phyloP scores from a whole-genome alignment of 2,888 invertebrate genomes.

The Pherbina coryleti region DNA sequence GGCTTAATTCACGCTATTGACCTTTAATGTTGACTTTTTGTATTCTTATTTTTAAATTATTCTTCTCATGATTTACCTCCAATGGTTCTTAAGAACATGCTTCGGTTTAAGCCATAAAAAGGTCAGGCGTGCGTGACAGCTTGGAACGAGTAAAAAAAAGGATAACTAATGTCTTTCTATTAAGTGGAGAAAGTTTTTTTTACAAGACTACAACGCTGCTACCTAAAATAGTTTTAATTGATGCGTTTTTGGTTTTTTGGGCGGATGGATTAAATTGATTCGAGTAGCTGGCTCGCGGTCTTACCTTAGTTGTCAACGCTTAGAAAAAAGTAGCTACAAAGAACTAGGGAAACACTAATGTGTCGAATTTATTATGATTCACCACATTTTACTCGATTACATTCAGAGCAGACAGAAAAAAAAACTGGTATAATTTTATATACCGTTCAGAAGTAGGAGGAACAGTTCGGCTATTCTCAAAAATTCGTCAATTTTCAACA shows the following conservation, averaged over 20 bases:
- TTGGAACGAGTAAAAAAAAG: neutral
- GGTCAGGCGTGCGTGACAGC: no score
- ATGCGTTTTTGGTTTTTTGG: neutral
- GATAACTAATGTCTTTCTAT: constrained; percentile 24
- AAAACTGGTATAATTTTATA: no score
- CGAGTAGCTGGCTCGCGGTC: neutral
- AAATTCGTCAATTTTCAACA: no score
- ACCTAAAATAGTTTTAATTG: neutral
- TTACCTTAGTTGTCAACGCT: constrained; percentile 7
- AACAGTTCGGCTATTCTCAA: no score
- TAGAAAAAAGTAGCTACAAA: neutral
- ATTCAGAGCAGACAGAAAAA: no score
- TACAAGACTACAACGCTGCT: no score
- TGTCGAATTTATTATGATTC: constrained; percentile 8
- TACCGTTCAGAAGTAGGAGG: no score
- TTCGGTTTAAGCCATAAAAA: no score
- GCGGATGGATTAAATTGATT: neutral
- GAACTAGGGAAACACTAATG: neutral
- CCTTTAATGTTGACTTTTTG: neutral
- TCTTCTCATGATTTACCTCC: no score
- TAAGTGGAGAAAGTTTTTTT: constrained; percentile 2
- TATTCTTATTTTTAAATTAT: no score
- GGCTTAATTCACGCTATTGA: neutral
- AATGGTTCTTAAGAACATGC: no score
- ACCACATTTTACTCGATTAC: neutral